These are phyloP conservation scores for Galaxea fascicularis DNA, from an alignment of 92 coral and sea anemone genomes.

Conservation along the genomic window DNA sequence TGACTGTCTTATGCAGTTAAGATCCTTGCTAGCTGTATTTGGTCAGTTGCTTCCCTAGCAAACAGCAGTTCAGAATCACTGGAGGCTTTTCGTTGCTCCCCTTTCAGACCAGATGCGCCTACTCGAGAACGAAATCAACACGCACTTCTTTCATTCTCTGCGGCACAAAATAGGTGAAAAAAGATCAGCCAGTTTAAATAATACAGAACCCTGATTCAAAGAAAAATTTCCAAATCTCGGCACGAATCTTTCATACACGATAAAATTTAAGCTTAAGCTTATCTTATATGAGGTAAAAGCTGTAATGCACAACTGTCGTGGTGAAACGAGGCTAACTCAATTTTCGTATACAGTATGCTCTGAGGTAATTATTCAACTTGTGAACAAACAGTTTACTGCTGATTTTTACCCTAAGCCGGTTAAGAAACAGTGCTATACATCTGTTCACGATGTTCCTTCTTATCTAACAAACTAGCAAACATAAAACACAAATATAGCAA, in stretches of 20 bases:
- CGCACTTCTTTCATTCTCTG: background rate
- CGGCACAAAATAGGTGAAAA: background rate
- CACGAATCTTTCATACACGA: background rate
- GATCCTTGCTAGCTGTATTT: background rate
- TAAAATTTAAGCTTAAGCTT: too few species aligned
- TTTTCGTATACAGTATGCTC: too few species aligned
- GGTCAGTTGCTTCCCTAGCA: background rate
- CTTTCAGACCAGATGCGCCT: conserved; percentile 13
- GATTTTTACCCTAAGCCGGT: conserved; percentile 23
- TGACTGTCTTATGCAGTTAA: background rate
- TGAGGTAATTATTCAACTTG: too few species aligned
- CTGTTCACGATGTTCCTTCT: conserved; percentile 27
- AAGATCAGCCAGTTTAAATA: background rate
- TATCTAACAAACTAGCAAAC: conserved; percentile 16
- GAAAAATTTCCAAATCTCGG: background rate
- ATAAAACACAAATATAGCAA: conserved; percentile 3
- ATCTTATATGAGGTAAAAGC: background rate
- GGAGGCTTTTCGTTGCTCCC: background rate
- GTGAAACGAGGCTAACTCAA: background rate
- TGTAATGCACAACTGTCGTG: background rate
- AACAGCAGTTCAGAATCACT: background rate
- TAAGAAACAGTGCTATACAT: conserved; percentile 18
- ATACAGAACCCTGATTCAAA: background rate
- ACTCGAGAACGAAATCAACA: conserved; percentile 32
- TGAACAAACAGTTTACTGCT: background rate